Evolutionary conservation across 2,888 invertebrate species (phyloP).

Genomic region (Pyralis farinalis): DNA sequence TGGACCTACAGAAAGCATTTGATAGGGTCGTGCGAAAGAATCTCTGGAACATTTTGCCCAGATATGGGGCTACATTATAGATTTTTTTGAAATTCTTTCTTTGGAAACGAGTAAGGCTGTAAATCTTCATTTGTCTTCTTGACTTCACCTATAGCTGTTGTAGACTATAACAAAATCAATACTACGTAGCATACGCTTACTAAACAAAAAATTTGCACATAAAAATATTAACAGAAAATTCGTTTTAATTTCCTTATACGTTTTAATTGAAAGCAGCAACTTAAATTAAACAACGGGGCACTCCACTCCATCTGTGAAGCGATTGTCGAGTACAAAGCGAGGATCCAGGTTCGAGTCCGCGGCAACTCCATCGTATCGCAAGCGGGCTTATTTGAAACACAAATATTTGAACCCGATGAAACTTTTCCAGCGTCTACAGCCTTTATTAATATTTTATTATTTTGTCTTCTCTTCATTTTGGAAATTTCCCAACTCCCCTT

Average conservation of each 20-base stretch:
- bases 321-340: not conserved
- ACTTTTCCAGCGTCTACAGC: constrained; percentile 74
- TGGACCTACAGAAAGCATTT: too few relatives aligned
- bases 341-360: constrained; percentile 37
- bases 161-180: too few relatives aligned
- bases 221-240: not conserved
- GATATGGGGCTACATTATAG: too few relatives aligned
- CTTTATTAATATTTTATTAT: constrained; percentile 82
- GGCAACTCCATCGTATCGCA: constrained; percentile 66
- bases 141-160: too few relatives aligned
- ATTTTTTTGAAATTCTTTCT: too few relatives aligned
- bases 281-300: constrained; percentile 6
- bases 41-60: too few relatives aligned
- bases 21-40: too few relatives aligned
- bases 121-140: too few relatives aligned
- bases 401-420: constrained; percentile 73
- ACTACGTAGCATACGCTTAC: too few relatives aligned
- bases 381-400: constrained; percentile 75
- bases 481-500: constrained; percentile 71
- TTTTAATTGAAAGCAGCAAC: constrained; percentile 5
- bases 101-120: too few relatives aligned
- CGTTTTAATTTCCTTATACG: constrained; percentile 3
- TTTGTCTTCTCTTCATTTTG: constrained; percentile 75
- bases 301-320: not conserved
- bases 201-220: not conserved